Base-by-base conservation (phyloP, 2,113 vertebrate species). In the Rhabdornis inornatus region DNA sequence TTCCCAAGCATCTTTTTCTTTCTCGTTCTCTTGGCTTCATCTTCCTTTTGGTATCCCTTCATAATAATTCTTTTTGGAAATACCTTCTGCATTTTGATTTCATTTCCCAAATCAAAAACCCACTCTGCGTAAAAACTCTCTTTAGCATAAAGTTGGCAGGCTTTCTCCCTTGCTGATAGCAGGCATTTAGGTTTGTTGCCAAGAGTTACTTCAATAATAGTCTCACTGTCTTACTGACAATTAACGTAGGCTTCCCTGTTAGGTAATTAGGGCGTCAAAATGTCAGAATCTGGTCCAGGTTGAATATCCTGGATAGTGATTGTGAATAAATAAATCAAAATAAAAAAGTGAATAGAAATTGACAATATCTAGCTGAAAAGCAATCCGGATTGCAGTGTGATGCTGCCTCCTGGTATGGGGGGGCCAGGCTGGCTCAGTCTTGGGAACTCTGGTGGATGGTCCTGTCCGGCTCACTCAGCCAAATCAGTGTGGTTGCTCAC, bases 211-310 rank as follows among this genome's bases (percentile, higher is more conserved):
- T 92, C 69, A 39, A 59, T 85, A 90, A 91, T 28, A 89, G 59
- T 79, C 82, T 77, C 30, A 40, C 59, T 83, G 24, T 74, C 82
- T 86, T 91, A 88, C 63, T 66, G 90, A 70, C 84, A 88, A 65
- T 89, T 79, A 95, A 76, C 0, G 5, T 53, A 76, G 70, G 18
- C 64, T 92, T 95, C 47, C 35, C 75, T 87, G 30, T 84, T 66
- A 79, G 61, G 47, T 82, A 96, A 95, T 88, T 87, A 94, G 90
- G 56, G 42, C 45, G 88, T 90, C 82, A 83, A 86, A 94, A 92
- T 83, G 33, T 90, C 90, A 94, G 59, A 93, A 83, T 93, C 39
- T 55, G 42, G 45, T 86, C 47, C 79, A 80, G 66, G 42, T 55
- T 93, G 85, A 90, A 80, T 74, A 65, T 94, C 64, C 40, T 55